Conservation (phyloP, 1,140 invertebrate genomes). For the Callitettix versicolor region DNA sequence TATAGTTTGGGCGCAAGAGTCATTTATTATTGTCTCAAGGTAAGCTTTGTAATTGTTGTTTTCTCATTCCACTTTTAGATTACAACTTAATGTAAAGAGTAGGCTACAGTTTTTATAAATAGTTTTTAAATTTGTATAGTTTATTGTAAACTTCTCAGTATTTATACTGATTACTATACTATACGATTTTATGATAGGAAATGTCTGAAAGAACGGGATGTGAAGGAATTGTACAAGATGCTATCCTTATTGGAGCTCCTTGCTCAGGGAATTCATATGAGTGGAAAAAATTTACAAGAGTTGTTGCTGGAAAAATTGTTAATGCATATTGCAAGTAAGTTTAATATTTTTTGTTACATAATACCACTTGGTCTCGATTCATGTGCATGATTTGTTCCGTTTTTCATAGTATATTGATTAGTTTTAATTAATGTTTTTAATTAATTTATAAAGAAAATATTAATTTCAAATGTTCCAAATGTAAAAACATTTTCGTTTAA, state of each 20-base stretch:
- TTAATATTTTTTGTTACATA: constrained; percentile 1
- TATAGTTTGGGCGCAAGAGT: constrained; percentile 62
- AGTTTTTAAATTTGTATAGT: too few relatives aligned
- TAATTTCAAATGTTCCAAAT: not conserved
- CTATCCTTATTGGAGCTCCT: constrained; percentile 57
- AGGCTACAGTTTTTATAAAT: too few relatives aligned
- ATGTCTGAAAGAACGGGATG: constrained; percentile 39
- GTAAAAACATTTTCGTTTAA: not conserved
- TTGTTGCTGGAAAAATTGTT: constrained; percentile 52
- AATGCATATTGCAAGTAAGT: constrained; percentile 53
- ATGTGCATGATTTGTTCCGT: too few relatives aligned
- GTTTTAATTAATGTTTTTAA: not conserved
- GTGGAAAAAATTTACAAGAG: constrained; percentile 43
- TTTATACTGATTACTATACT: too few relatives aligned
- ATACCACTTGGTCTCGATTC: not conserved
- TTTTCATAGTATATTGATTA: not conserved
- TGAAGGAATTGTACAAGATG: constrained; percentile 60
- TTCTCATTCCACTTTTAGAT: not conserved
- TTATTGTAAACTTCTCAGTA: too few relatives aligned
- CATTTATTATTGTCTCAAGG: constrained; percentile 54
- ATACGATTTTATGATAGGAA: constrained; percentile 35
- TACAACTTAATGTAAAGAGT: not conserved
- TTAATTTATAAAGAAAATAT: not conserved
- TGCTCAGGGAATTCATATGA: constrained; percentile 41
- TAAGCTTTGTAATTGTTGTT: constrained; percentile 24